phyloP scores from a whole-genome alignment of 2,113 vertebrate species.

The Indicator maculatus region DNA sequence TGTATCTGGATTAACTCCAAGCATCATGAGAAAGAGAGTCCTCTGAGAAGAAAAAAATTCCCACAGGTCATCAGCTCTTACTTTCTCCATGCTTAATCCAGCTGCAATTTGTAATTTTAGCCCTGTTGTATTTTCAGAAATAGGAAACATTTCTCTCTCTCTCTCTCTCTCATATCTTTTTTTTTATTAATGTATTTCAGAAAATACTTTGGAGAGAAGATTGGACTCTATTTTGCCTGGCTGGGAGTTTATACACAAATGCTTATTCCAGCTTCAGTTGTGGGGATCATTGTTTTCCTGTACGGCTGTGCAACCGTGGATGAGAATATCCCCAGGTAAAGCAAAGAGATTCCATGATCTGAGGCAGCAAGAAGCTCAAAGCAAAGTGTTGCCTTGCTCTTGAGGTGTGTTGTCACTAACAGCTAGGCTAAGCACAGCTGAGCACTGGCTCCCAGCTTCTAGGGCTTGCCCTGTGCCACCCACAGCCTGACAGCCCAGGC shows the following conservation, averaged over 20 bases:
- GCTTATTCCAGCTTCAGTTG: conserved; percentile 93
- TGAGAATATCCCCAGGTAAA: conserved; percentile 93
- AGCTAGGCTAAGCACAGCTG: not conserved
- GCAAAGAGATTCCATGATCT: not conserved
- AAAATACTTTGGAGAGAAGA: conserved; percentile 99
- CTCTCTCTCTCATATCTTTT: not conserved
- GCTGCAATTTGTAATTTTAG: conserved; percentile 64
- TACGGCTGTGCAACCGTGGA: conserved; percentile 94
- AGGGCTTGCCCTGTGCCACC: not conserved
- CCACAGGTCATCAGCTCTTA: conserved; percentile 52
- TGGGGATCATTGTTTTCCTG: conserved; percentile 94
- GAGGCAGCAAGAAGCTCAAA: not conserved
- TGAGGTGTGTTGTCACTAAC: not conserved
- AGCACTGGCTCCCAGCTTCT: not conserved
- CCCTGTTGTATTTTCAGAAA: conserved; percentile 57
- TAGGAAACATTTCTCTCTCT: conserved; percentile 39
- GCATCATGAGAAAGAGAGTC: conserved; percentile 41
- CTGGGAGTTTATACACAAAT: conserved; percentile 97
- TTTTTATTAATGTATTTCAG: conserved; percentile 66
- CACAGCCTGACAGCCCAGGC: rapidly evolving
- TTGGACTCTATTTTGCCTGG: conserved; percentile 98
- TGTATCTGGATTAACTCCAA: not conserved
- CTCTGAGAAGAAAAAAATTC: conserved; percentile 57
- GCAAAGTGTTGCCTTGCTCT: not conserved
- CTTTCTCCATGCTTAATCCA: conserved; percentile 54